Evolutionary conservation across 2,888 invertebrate species (phyloP).

Genomic region (Xanthorhoe spadicearia): DNA sequence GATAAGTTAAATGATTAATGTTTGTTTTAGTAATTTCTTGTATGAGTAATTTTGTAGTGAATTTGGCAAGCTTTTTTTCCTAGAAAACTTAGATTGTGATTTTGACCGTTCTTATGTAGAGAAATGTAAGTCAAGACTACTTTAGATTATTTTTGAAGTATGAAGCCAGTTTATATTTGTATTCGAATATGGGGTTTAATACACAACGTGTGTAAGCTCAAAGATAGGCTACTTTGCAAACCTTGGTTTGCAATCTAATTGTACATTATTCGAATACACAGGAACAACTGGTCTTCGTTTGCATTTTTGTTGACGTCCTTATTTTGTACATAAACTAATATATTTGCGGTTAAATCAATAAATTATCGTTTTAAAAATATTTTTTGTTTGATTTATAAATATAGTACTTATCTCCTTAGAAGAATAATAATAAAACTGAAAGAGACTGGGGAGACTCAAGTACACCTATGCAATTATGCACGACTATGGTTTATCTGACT

Average conservation of each 20-base stretch:
- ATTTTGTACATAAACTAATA: slow-evolving; percentile 82
- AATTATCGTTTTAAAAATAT: slow-evolving; percentile 80
- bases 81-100: slow-evolving; percentile 61
- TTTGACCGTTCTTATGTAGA: slow-evolving; percentile 44
- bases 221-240: slow-evolving; percentile 19
- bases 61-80: slow-evolving; percentile 59
- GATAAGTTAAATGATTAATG: slow-evolving; percentile 67
- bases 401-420: too few species aligned
- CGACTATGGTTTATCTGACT: too few species aligned
- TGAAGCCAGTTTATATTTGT: slow-evolving; percentile 37
- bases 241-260: slow-evolving; percentile 20
- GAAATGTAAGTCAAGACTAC: slow-evolving; percentile 44
- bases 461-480: too few species aligned
- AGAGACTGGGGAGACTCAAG: too few species aligned
- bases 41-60: slow-evolving; percentile 71
- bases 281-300: slow-evolving; percentile 70
- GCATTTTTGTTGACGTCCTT: slow-evolving; percentile 81
- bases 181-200: slow-evolving; percentile 36
- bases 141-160: slow-evolving; percentile 46
- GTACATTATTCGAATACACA: slow-evolving; percentile 35
- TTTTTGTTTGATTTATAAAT: slow-evolving; percentile 27
- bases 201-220: slow-evolving; percentile 34
- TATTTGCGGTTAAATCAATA: slow-evolving; percentile 84
- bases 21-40: slow-evolving; percentile 68
- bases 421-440: too few species aligned